Evolutionary conservation across 2,797 vertebrate species (phyloP), one percentile per base, ranked within the genome.

Genomic region (Capromys pilorides): DNA sequence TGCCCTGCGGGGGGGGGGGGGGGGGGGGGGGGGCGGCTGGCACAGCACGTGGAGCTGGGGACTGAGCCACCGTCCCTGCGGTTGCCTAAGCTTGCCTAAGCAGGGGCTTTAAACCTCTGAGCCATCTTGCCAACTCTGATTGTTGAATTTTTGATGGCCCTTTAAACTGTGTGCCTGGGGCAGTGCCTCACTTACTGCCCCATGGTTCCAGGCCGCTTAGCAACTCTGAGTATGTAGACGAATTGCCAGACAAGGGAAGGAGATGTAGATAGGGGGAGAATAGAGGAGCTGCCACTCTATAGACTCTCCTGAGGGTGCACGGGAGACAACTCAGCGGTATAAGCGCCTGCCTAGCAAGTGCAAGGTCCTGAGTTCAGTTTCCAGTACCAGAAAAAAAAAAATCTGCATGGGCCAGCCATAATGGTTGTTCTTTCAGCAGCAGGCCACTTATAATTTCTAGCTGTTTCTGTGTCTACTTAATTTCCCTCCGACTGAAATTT

Each of bases 391-490:
- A 14, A 57, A 57, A 57, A 57, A 57, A 57, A 57, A 57, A 57
- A 18, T 19, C 16, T 57, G 8, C 51, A 0, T 4, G 5, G 14
- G 49, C 57, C 61, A 61, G 59, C 71, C 12, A 8, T 7, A 41
- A 36, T 2, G 51, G 39, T 33, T 54, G 71, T 31, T 91, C 49
- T 62, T 66, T 82, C 59, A 93, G 67, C 5, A 33, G 49, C 54
- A 49, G 57, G 57, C 71, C 61, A 45, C 39, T 79, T 45, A 21
- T 75, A 41, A n/a, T 73, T 73, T 80, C 78, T 81, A 64, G 45
- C 24, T 83, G 19, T 73, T 89, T 89, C 41, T 87, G 28, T 62
- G 14, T 87, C 78, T 69, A 19, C 84, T 86, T 94, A 67, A 59
- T 88, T 88, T 93, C 19, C 31, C 39, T 54, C 11, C 83, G 18